Conservation (phyloP, 2,797 vertebrate genomes). For the Myripristis jacobus region DNA sequence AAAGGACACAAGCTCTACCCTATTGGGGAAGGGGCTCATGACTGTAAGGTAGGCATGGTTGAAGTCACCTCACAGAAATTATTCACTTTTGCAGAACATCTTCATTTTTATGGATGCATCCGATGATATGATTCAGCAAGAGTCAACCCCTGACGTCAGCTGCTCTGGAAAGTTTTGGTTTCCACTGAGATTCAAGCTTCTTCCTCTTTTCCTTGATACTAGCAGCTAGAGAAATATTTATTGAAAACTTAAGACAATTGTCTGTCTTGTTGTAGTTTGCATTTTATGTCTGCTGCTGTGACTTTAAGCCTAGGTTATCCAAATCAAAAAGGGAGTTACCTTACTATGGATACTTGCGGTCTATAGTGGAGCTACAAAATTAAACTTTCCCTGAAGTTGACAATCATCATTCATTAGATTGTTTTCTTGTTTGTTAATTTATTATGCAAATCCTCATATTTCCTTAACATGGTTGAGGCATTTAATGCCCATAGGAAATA, state of each 20-base stretch:
- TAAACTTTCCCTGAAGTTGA: not conserved
- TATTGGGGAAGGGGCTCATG: constrained; percentile 80
- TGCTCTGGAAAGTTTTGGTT: not conserved
- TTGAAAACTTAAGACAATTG: not conserved
- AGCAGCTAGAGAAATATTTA: not conserved
- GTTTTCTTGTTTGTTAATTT: not conserved
- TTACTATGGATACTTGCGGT: not conserved
- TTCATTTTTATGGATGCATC: constrained; percentile 15
- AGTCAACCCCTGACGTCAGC: not conserved
- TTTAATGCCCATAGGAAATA: too few relatives aligned
- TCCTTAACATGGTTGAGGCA: too few relatives aligned
- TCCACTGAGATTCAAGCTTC: not conserved
- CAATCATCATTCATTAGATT: not conserved
- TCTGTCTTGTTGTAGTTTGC: not conserved
- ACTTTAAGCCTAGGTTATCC: not conserved
- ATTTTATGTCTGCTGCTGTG: not conserved
- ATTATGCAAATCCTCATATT: not conserved
- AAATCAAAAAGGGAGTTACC: not conserved
- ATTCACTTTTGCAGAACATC: constrained; percentile 8
- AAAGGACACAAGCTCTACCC: constrained; percentile 82
- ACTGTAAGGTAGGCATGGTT: constrained; percentile 84
- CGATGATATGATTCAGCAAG: not conserved
- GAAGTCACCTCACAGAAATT: not conserved
- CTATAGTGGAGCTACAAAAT: not conserved
- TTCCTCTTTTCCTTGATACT: not conserved